Evolutionary conservation across 2,797 vertebrate genomes (phyloP).

Genomic region (Morus bassanus): DNA sequence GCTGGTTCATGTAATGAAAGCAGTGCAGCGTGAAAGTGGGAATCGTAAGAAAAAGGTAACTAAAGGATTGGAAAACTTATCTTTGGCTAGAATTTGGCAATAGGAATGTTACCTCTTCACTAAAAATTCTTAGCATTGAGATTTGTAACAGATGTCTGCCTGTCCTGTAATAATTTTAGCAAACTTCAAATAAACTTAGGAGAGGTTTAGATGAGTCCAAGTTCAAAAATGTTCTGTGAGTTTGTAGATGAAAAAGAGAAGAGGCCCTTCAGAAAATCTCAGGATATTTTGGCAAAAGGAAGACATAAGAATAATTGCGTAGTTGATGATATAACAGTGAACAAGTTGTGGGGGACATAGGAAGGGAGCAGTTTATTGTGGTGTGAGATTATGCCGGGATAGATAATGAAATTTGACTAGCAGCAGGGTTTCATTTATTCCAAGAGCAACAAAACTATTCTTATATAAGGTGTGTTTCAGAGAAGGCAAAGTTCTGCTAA

Average conservation of each 20-base stretch:
- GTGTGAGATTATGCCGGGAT: background rate
- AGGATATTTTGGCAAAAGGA: background rate
- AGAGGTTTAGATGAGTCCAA: background rate
- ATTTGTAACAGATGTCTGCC: background rate
- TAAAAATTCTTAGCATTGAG: background rate
- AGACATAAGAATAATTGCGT: background rate
- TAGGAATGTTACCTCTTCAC: background rate
- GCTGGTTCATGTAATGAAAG: slow-evolving; percentile 97
- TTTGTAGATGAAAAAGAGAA: background rate
- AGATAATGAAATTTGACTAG: background rate
- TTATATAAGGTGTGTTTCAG: background rate
- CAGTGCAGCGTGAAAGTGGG: slow-evolving; percentile 95
- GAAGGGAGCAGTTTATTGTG: background rate
- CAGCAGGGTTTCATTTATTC: background rate
- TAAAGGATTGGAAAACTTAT: background rate
- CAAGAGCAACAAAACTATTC: background rate
- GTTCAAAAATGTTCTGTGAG: background rate
- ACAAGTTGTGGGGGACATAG: accelerated
- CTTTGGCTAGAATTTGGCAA: background rate
- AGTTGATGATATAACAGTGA: background rate
- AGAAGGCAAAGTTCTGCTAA: no score
- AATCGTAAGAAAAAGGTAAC: slow-evolving; percentile 97
- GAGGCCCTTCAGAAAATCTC: background rate
- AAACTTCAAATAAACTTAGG: background rate
- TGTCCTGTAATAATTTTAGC: background rate